Conservation (phyloP, 1,140 invertebrate genomes). For the Radopholus similis region DNA sequence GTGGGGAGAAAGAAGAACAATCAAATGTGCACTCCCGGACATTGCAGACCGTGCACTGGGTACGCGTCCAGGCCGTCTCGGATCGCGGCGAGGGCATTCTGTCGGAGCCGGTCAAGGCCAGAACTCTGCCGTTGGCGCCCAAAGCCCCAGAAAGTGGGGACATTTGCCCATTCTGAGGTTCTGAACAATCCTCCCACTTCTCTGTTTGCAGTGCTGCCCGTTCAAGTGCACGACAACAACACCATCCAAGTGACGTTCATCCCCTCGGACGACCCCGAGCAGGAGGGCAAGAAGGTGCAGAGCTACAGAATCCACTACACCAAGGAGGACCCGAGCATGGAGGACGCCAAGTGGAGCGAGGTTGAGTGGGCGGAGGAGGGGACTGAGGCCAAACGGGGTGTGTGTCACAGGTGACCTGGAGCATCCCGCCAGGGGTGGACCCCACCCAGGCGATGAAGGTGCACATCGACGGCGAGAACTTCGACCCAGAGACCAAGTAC, state of each 20-base stretch:
- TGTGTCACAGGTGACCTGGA: slow-evolving; percentile 21
- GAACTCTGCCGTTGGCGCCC: slow-evolving; percentile 49
- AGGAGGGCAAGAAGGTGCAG: slow-evolving; percentile 49
- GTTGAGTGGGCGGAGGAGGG: slow-evolving; percentile 26
- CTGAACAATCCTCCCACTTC: not conserved
- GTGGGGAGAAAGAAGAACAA: not conserved
- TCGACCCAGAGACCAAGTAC: slow-evolving; percentile 58
- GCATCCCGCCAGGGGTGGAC: slow-evolving; percentile 9
- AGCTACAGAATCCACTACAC: slow-evolving; percentile 55
- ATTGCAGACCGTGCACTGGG: slow-evolving; percentile 42
- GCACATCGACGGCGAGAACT: slow-evolving; percentile 55
- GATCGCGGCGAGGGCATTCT: slow-evolving; percentile 55
- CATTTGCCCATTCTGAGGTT: slow-evolving; percentile 1
- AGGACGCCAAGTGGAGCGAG: slow-evolving; percentile 56
- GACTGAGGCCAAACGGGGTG: slow-evolving; percentile 25
- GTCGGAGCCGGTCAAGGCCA: slow-evolving; percentile 26
- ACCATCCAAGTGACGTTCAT: slow-evolving; percentile 49
- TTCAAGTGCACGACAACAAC: slow-evolving; percentile 52
- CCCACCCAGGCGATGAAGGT: slow-evolving; percentile 20
- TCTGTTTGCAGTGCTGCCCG: not conserved
- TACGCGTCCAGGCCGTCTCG: slow-evolving; percentile 55
- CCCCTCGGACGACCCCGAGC: slow-evolving; percentile 53
- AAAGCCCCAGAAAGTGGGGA: slow-evolving; percentile 27
- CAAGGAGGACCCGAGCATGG: slow-evolving; percentile 45
- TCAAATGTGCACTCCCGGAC: not conserved